Evolutionary conservation across 2,888 invertebrate species (phyloP).

Genomic region (Heliconius sara): DNA sequence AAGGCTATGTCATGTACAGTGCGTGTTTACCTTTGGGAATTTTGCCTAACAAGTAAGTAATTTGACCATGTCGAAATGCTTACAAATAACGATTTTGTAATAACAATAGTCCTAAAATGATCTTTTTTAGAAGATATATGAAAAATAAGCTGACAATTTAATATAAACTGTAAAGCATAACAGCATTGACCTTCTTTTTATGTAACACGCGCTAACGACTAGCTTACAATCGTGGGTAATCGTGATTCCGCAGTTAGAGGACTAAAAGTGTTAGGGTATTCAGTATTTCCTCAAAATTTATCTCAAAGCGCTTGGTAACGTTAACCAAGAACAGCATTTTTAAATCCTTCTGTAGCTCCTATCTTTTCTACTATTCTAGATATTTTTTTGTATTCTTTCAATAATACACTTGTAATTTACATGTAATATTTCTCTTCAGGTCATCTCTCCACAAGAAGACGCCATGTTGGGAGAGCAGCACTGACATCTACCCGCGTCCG

Average conservation of each 20-base stretch:
- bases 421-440: slow-evolving; percentile 57
- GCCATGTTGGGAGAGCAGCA: slow-evolving; percentile 92
- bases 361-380: background rate
- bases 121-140: too few species aligned
- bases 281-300: background rate
- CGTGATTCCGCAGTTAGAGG: background rate
- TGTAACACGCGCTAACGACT: background rate
- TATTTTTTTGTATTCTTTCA: background rate
- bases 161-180: background rate
- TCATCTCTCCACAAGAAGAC: slow-evolving; percentile 83
- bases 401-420: background rate
- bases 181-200: background rate
- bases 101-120: too few species aligned
- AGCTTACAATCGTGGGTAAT: too few species aligned
- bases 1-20: slow-evolving; percentile 91
- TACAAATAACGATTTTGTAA: background rate
- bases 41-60: slow-evolving; percentile 79
- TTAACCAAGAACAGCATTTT: background rate
- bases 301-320: background rate
- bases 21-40: slow-evolving; percentile 91
- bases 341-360: background rate
- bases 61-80: background rate
- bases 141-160: too few species aligned
- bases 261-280: background rate
- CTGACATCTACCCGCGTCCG: slow-evolving; percentile 91